Evolutionary conservation across 2,888 invertebrate species (phyloP), one percentile per base, ranked within the genome.

Genomic region (Epinotia nisella): DNA sequence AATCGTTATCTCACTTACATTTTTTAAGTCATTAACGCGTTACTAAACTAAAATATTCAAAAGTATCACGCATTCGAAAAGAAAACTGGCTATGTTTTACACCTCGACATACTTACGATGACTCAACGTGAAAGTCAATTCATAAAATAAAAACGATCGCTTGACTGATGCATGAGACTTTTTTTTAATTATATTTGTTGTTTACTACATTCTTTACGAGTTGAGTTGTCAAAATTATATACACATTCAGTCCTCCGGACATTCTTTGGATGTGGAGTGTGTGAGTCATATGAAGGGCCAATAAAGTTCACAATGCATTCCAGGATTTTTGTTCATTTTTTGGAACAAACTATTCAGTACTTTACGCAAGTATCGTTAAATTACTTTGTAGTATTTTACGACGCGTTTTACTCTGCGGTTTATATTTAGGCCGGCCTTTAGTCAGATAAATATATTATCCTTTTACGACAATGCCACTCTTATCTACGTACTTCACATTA

Each of bases 41-140:
- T 66, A 59, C 53, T 53, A 19, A 55, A 59, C 53, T 53, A 19
- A 55, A 56, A 51, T 58, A 17, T 60, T 3, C 9, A 67, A 56
- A 72, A 72, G 71, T 72, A 76, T 76, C 72, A 78, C 75, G 75
- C 75, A 76, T 35, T 29, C 56, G 70, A 76, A 75, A 79, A 82
- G 82, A 85, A 85, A 85, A 84, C 81, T 82, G 83, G 83, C 82
- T 83, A 82, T 83, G 81, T 80, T 87, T 87, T 83, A 85, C 81
- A 82, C 85, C 80, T 79, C 82, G 85, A 81, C 89, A 90, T 88
- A 87, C 88, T 88, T 90, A 79, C 76, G 62, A 81, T 92, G 91
- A 92, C 80, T 92, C 92, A 92, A 79, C 79, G 84, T 79, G 89
- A 90, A 90, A 90, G 90, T 87, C 71, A 75, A 53, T 74, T 78